Evolutionary conservation across 2,888 invertebrate genomes (phyloP).

Genomic region (Spodoptera exigua): DNA sequence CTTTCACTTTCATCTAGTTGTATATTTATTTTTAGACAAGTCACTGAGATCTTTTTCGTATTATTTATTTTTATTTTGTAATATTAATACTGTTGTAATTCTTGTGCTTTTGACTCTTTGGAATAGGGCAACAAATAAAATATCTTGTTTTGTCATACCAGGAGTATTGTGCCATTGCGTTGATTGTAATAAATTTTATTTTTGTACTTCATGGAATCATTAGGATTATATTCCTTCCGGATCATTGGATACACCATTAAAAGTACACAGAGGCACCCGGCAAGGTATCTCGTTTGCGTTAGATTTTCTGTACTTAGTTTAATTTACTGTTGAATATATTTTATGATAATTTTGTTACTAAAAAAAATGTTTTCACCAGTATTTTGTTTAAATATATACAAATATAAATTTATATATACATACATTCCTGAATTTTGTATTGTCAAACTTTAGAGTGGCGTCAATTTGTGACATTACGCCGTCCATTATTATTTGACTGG

Average conservation of each 20-base stretch:
- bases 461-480: slow-evolving; percentile 22
- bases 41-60: slow-evolving; percentile 38
- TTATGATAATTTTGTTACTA: slow-evolving; percentile 39
- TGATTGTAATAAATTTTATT: slow-evolving; percentile 69
- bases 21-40: slow-evolving; percentile 49
- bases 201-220: slow-evolving; percentile 63
- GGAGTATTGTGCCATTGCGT: slow-evolving; percentile 66
- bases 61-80: slow-evolving; percentile 41
- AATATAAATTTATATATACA: slow-evolving; percentile 1
- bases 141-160: slow-evolving; percentile 42
- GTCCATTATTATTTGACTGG: slow-evolving; percentile 17
- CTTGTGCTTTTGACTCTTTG: slow-evolving; percentile 34
- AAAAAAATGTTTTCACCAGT: slow-evolving; percentile 7
- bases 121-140: slow-evolving; percentile 16
- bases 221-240: slow-evolving; percentile 61
- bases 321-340: slow-evolving; percentile 28
- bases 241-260: slow-evolving; percentile 33
- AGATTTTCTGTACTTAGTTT: slow-evolving; percentile 49
- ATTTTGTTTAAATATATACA: slow-evolving; percentile 12
- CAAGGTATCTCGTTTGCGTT: slow-evolving; percentile 30
- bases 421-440: slow-evolving; percentile 45
- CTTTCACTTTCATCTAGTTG: slow-evolving; percentile 49
- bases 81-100: slow-evolving; percentile 33
- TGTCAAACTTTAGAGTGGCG: slow-evolving; percentile 7
- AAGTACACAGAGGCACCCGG: slow-evolving; percentile 32